These are phyloP conservation scores for Agrochola lota DNA, from an alignment of 2,888 invertebrate species.

Conservation along the genomic window DNA sequence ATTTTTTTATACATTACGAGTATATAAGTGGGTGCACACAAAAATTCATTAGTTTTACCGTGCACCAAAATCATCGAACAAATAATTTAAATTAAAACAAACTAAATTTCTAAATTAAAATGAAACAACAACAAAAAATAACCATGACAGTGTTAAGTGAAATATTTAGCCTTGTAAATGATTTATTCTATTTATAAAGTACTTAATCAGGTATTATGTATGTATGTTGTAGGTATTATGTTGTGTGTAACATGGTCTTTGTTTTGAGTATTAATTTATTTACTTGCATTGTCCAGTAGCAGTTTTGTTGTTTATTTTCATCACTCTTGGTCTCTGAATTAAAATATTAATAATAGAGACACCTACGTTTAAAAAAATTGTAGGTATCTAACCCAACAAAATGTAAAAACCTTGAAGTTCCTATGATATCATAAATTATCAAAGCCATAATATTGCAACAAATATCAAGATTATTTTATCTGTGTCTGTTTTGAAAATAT, in stretches of 20 bases:
- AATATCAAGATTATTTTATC: slow-evolving; percentile 37
- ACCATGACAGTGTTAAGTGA: not conserved
- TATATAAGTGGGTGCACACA: not conserved
- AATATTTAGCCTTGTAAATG: slow-evolving; percentile 24
- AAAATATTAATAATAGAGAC: not conserved
- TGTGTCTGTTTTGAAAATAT: slow-evolving; percentile 16
- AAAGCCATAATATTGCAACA: slow-evolving; percentile 18
- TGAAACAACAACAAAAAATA: not conserved
- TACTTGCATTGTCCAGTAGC: not conserved
- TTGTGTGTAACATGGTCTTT: slow-evolving; percentile 3
- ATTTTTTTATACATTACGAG: not conserved
- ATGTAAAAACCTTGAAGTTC: not conserved
- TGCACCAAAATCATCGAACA: not conserved
- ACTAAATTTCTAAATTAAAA: not conserved
- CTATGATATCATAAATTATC: slow-evolving; percentile 13
- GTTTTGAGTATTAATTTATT: not conserved
- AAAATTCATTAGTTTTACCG: not conserved
- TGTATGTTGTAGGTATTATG: not conserved
- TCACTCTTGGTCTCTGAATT: not conserved
- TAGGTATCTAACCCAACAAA: not conserved
- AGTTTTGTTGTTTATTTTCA: not conserved
- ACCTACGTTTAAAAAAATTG: not conserved
- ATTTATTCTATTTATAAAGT: slow-evolving; percentile 26
- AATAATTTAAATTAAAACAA: not conserved
- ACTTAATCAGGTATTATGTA: not conserved